Evolutionary conservation across 2,797 vertebrate genomes (phyloP).

Genomic region (Notamacropus eugenii): DNA sequence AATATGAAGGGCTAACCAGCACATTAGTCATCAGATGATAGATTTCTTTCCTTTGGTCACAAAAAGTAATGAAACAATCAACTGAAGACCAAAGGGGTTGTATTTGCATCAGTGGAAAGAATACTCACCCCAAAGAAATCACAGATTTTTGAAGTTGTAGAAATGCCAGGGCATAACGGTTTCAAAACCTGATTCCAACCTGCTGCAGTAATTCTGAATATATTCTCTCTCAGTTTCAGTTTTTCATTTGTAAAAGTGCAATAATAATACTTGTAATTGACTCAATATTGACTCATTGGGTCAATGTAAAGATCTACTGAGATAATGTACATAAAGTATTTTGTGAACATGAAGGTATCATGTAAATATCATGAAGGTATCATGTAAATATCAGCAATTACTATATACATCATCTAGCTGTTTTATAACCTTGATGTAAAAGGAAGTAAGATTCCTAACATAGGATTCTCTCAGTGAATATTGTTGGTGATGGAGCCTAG

Average conservation of each 20-base stretch:
- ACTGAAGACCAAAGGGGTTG: not conserved
- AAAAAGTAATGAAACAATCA: not conserved
- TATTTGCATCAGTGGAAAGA: not conserved
- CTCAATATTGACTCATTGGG: not conserved
- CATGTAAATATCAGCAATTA: not conserved
- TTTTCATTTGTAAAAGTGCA: not conserved
- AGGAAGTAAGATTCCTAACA: not conserved
- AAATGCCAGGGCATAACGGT: not conserved
- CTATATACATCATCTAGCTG: not conserved
- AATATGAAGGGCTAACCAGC: not conserved
- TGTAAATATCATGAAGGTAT: not conserved
- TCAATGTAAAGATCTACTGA: not conserved
- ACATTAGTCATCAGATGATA: not conserved
- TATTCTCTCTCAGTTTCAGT: not conserved
- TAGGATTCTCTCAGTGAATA: not conserved
- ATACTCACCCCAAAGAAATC: not conserved
- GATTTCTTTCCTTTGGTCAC: not conserved
- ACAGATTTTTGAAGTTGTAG: not conserved
- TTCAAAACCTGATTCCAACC: not conserved
- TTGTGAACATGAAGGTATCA: not conserved
- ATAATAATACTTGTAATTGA: not conserved
- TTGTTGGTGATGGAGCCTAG: not conserved
- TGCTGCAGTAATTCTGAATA: not conserved
- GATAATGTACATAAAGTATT: not conserved
- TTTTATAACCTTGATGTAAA: not conserved